phyloP scores from a whole-genome alignment of 2,113 vertebrate genomes.

The Heterochromis multidens region DNA sequence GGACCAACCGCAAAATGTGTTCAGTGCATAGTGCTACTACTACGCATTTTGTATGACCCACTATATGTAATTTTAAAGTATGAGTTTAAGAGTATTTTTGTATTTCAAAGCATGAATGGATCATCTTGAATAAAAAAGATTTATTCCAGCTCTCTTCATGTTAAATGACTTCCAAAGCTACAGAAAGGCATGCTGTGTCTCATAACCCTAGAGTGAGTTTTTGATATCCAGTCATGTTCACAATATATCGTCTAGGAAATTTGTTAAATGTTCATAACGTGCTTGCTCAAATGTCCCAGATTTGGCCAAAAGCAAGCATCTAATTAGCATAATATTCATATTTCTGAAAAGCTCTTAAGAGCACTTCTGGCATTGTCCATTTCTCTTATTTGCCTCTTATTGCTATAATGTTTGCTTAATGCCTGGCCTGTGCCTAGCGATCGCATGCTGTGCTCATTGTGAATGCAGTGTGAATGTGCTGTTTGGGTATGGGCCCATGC shows the following conservation, averaged over 20 bases:
- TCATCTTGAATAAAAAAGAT: constrained; percentile 38
- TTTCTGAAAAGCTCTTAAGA: constrained; percentile 69
- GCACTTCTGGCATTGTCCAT: constrained; percentile 67
- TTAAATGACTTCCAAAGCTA: constrained; percentile 31
- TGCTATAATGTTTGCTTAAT: constrained; percentile 65
- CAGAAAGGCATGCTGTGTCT: constrained; percentile 34
- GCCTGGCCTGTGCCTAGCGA: constrained; percentile 54
- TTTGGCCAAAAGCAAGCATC: constrained; percentile 68
- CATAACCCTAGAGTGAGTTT: constrained; percentile 52
- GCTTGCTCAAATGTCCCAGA: constrained; percentile 60
- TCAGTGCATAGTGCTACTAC: no score
- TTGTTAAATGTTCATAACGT: constrained; percentile 70
- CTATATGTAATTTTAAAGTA: not conserved
- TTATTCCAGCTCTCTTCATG: constrained; percentile 24
- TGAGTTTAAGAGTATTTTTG: not conserved
- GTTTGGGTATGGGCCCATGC: constrained; percentile 68
- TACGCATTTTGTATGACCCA: not conserved
- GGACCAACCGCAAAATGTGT: not conserved
- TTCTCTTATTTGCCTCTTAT: constrained; percentile 67
- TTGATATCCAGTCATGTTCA: constrained; percentile 56
- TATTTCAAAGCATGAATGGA: constrained; percentile 15
- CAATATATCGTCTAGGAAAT: constrained; percentile 67
- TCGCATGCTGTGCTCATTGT: constrained; percentile 65
- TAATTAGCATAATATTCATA: constrained; percentile 78
- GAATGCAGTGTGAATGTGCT: constrained; percentile 66